Percentiles rank a stretch among this genome's conserved stretches.
Conservation (phyloP, 2,888 invertebrate genomes). For the Ophion slaviceki region DNA sequence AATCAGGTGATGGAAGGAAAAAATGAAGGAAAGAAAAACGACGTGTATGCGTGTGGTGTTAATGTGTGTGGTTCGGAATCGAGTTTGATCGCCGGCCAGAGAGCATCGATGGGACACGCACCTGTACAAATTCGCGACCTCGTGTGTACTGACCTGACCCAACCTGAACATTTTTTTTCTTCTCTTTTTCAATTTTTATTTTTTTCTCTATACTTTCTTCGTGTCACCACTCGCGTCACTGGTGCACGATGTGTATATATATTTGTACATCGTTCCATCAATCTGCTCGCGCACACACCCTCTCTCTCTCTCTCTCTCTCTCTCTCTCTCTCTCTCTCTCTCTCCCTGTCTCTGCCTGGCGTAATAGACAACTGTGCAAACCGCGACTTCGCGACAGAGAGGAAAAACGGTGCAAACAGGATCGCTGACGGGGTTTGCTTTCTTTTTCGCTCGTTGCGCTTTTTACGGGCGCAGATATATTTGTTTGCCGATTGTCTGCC, state of each 20-base stretch:
- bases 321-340: slow-evolving; percentile 13
- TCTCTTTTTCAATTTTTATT: background rate
- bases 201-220: slow-evolving; percentile 12
- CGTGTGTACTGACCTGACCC: slow-evolving; percentile 65
- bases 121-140: slow-evolving; percentile 63
- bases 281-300: slow-evolving; percentile 49
- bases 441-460: slow-evolving; percentile 38
- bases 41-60: no score
- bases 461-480: slow-evolving; percentile 63
- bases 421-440: slow-evolving; percentile 45
- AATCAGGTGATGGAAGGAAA: slow-evolving; percentile 41
- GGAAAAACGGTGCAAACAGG: slow-evolving; percentile 53
- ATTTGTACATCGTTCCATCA: slow-evolving; percentile 68
- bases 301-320: background rate
- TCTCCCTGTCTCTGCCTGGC: slow-evolving; percentile 30
- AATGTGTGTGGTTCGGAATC: slow-evolving; percentile 21
- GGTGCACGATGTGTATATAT: slow-evolving; percentile 3
- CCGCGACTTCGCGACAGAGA: slow-evolving; percentile 52
- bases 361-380: slow-evolving; percentile 71
- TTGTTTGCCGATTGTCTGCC: slow-evolving; percentile 77
- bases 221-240: slow-evolving; percentile 30
- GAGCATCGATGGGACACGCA: slow-evolving; percentile 49
- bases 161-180: slow-evolving; percentile 50
- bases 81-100: slow-evolving; percentile 36
- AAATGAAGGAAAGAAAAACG: background rate